Evolutionary conservation across 2,113 vertebrate species (phyloP), one percentile per base, ranked within the genome.

Genomic region (Takifugu bimaculatus): DNA sequence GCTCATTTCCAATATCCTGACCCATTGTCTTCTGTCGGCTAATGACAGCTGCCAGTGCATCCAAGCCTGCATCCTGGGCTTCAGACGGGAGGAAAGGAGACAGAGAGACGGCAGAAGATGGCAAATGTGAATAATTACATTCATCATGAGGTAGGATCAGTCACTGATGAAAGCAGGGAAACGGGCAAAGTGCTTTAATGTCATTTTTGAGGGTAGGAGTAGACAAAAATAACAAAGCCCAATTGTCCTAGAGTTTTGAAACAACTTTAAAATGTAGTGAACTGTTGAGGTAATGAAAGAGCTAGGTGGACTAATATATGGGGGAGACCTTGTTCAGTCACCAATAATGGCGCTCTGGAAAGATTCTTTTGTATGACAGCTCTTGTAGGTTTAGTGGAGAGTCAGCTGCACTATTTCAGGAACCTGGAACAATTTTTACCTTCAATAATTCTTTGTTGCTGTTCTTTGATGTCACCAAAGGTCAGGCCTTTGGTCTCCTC

Each of bases 1-100:
- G 87, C 64, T 99, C 97, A 2, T 96, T 98, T 63, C 96, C 95
- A 45, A 99, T 98, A 53, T 98, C 96, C 78, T 92, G 94, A 14
- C 97, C 97, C 97, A 99, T 98, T 44, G 93, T 93, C 72, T 98
- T 99, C 72, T 99, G 97, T 45, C 94, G 80, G 72, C 92, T 92
- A 78, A 99, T 93, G 84, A 99, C 93, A 0, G 92, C 92, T 49
- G 94, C 92, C 4, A 98, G 91, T 15, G 93, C 94, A 39, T 97
- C 95, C 0, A 98, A 90, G 29, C 97, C 97, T 48, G 93, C 93
- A n/a, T 99, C 96, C 88, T 99, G 97, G 50, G 90, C 97, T 99
- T 87, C 81, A 52, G 72, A 54, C 39, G 62, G 75, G 70, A 70
- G 13, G 15, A 15, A 72, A 13, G 60, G 44, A 50, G 45, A 54